A percentile compares a stretch with the other conserved stretches of the same genome.
These are phyloP conservation scores for Mola mola DNA, from an alignment of 2,113 vertebrate genomes.

Conservation along the genomic window DNA sequence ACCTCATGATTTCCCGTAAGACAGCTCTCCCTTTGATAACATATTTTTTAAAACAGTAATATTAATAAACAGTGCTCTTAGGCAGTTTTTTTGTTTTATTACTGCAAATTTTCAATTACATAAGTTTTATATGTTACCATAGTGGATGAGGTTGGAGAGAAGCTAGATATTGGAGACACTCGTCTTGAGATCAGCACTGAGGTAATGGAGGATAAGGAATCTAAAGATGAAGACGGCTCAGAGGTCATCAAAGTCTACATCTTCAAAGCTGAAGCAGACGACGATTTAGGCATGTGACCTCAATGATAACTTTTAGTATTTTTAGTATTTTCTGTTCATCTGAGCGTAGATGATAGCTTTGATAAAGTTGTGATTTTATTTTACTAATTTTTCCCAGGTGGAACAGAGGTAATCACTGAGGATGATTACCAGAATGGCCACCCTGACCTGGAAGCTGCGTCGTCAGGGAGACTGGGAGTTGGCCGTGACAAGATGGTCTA, in stretches of 20 bases:
- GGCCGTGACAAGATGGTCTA: constrained; percentile 99
- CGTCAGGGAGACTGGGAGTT: constrained; percentile 89
- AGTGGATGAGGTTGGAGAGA: constrained; percentile 99
- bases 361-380: not conserved
- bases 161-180: constrained; percentile 93
- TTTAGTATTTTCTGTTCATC: not conserved
- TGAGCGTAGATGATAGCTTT: not conserved
- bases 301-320: not conserved
- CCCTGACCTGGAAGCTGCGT: constrained; percentile 89
- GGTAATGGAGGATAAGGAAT: constrained; percentile 89
- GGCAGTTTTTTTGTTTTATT: constrained; percentile 1
- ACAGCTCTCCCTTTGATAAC: not conserved
- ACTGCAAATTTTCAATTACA: constrained; percentile 14
- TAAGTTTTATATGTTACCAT: constrained; percentile 58
- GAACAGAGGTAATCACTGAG: constrained; percentile 96
- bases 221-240: constrained; percentile 93
- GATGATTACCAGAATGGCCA: constrained; percentile 95
- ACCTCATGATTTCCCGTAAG: constrained; percentile 97
- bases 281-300: constrained; percentile 90
- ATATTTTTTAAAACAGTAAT: not conserved
- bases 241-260: constrained; percentile 99
- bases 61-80: not conserved
- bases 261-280: constrained; percentile 99
- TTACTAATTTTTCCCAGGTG: constrained; percentile 81
- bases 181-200: constrained; percentile 95